Base-by-base conservation (phyloP, 2,113 vertebrate genomes). In the Lutjanus erythropterus region DNA sequence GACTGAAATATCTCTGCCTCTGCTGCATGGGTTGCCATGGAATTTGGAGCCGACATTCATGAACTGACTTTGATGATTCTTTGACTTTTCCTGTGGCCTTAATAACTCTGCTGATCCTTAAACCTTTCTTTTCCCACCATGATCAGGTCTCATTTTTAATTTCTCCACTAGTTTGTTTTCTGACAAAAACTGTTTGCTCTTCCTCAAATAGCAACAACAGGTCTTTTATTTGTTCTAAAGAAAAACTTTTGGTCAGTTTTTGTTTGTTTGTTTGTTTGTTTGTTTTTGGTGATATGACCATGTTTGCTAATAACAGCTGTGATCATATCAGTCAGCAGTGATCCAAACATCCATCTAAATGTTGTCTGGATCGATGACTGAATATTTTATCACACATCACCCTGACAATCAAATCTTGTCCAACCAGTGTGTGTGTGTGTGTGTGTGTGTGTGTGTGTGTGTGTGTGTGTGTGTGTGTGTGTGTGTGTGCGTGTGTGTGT, bases 391-490 rank as follows among this genome's bases (percentile, higher is more conserved):
- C 31, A 1, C 52, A 16, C 39, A 23, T 31, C 39, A 65, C 19
- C 23, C 9, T 25, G 5, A 68, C n/a, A 11, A 52, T 37, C 31
- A 23, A 4, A 35, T 16, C 12, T 16, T 9, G 27, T 56, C 31
- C 25, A 9, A 42, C 29, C 5, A 29, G 31, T 16, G 14, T 33
- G 95, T 59, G 52, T 69, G 23, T 55, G 23, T 14, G 25, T 50
- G 47, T 50, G 18, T 35, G 56, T 75, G 23, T 0, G 23, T 50
- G 42, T 75, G 31, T 33, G 29, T 67, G 19, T 35, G 33, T 35
- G 33, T 35, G 33, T 35, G 46, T 15, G 18, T 33, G 94, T 58
- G n/a, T n/a, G n/a, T n/a, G n/a, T n/a, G n/a, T n/a, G n/a, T n/a
- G 49, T 68, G 29, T 50, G 19, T 10, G n/a, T 39, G 39, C 10